A percentile compares a stretch with the other conserved stretches of the same genome.
These are phyloP conservation scores for Xanthostigma xanthostigma DNA, from an alignment of 2,888 invertebrate species.

Conservation along the genomic window DNA sequence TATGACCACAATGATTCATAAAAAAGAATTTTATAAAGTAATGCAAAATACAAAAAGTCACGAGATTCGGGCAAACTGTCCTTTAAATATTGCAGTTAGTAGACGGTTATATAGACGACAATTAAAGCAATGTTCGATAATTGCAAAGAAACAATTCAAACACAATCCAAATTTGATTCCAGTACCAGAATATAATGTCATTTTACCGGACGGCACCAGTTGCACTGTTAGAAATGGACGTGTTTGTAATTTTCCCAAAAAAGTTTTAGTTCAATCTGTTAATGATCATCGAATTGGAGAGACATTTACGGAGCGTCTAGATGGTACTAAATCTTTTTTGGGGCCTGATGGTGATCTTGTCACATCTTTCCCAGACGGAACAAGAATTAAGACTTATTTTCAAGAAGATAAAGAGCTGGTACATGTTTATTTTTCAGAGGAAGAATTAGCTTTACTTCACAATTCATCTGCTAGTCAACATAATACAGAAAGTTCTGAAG, in stretches of 20 bases:
- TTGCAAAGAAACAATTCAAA: not conserved
- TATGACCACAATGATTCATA: not conserved
- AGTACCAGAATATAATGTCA: constrained; percentile 1
- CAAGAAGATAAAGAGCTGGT: constrained; percentile 18
- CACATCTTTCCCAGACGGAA: constrained; percentile 18
- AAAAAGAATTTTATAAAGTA: not conserved
- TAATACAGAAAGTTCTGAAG: no score
- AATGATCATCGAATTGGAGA: not conserved
- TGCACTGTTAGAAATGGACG: not conserved
- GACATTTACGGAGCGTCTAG: constrained; percentile 1
- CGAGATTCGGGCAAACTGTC: not conserved
- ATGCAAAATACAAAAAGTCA: not conserved
- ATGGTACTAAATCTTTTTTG: constrained; percentile 1
- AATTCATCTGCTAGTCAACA: not conserved
- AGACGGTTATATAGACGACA: not conserved
- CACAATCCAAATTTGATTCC: not conserved
- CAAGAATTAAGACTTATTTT: constrained; percentile 19
- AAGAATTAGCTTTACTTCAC: constrained; percentile 13
- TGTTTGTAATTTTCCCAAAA: not conserved
- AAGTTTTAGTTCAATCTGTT: not conserved
- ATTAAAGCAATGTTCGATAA: not conserved
- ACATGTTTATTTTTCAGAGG: constrained; percentile 20
- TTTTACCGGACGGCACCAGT: not conserved
- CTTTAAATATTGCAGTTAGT: not conserved
- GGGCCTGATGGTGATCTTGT: not conserved